Conservation (phyloP, 2,888 invertebrate genomes). For the Rotaria socialis region DNA sequence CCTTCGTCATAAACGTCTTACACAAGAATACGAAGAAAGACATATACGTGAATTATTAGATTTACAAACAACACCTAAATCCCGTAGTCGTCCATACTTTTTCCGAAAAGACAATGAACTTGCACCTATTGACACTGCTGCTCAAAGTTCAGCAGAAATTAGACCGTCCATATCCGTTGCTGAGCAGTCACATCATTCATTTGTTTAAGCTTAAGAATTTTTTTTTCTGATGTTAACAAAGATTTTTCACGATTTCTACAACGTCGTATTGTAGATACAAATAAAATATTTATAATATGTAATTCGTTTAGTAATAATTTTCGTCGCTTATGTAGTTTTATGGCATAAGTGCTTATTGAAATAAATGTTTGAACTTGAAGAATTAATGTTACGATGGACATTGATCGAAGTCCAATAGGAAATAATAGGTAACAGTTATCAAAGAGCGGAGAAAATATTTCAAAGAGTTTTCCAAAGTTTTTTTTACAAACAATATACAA, state of each 20-base stretch:
- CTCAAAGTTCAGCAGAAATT: no score
- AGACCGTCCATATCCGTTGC: not conserved
- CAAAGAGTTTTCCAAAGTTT: not conserved
- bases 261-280: not conserved
- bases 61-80: not conserved
- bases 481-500: no score
- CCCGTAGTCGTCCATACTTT: not conserved
- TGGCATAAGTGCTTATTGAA: not conserved
- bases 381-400: not conserved
- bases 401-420: not conserved
- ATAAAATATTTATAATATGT: not conserved
- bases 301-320: not conserved
- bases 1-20: not conserved
- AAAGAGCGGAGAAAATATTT: not conserved
- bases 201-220: not conserved
- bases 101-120: no score
- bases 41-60: not conserved
- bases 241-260: not conserved
- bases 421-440: not conserved
- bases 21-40: conserved; percentile 7
- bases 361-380: not conserved
- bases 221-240: not conserved
- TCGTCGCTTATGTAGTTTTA: not conserved
- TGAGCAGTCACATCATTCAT: not conserved
- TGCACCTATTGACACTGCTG: no score